Evolutionary conservation across 2,888 invertebrate species (phyloP).

Genomic region (Sussaba pulchella): DNA sequence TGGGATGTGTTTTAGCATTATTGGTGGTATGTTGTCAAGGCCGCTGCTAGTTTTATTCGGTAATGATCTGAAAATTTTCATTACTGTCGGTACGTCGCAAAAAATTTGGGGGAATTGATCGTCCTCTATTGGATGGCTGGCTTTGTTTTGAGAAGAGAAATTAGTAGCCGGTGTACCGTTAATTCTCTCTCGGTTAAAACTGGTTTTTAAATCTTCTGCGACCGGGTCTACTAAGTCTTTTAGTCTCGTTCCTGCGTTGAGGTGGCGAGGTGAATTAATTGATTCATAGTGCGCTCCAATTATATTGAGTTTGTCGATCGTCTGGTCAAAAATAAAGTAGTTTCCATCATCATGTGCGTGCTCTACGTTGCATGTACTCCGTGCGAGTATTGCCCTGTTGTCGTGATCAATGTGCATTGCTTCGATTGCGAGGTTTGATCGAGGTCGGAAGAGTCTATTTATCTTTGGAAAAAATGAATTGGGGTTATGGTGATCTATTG

Average conservation of each 20-base stretch:
- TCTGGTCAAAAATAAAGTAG: conserved; percentile 3
- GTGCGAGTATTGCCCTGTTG: background rate
- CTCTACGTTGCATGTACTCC: background rate
- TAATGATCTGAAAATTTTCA: conserved; percentile 31
- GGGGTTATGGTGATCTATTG: conserved; percentile 43
- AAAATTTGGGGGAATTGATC: background rate
- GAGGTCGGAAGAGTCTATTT: conserved; percentile 40
- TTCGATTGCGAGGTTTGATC: background rate
- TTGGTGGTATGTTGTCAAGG: conserved; percentile 53
- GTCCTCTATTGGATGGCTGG: background rate
- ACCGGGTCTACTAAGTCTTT: background rate
- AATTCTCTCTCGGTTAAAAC: background rate
- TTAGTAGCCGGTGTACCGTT: background rate
- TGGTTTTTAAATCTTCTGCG: background rate
- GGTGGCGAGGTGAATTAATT: conserved; percentile 45
- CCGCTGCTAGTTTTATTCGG: conserved; percentile 61
- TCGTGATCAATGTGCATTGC: background rate
- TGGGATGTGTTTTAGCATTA: conserved; percentile 54
- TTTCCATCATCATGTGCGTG: background rate
- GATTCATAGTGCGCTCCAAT: conserved; percentile 60
- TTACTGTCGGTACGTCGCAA: conserved; percentile 1
- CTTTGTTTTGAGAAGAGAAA: background rate
- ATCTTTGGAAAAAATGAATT: conserved; percentile 54
- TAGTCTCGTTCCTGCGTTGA: conserved; percentile 22
- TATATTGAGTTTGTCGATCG: conserved; percentile 42